Evolutionary conservation across 37 sponge, comb jelly and placozoan genomes (phyloP), one percentile per base, ranked within the genome.

Genomic region (Spongilla lacustris): DNA sequence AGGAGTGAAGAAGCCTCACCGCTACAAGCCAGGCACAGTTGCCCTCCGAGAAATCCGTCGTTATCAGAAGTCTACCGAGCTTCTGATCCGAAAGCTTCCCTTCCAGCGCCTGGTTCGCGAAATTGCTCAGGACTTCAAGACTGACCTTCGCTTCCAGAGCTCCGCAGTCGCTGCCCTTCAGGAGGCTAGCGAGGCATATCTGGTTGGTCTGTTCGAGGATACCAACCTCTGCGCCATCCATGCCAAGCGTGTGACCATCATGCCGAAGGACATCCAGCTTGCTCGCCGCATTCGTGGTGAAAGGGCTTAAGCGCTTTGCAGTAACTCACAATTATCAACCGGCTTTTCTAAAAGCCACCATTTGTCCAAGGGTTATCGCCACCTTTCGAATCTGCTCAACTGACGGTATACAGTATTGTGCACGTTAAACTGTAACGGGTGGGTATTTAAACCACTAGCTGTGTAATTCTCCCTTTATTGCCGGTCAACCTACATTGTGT

Each of bases 231-330:
- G 98, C 71, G 98, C 98, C 74, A 97, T 97, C 92, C 98, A 97
- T 73, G 98, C 98, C 79, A 98, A 98, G 91, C 71, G 98, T 17
- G 98, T 98, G 34, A 98, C 98, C 91, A 98, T 98, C 89, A 98
- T 98, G 98, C 98, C 98, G 76, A 95, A 95, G 90, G 98, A 98
- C 88, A 98, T 98, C 92, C 98, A 98, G 78, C 88, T 98, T 71
- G 98, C 98, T 71, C 85, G 96, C 72, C 89, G 98, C 37, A 95
- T 98, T 87, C 91, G 98, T 77, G 98, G 98, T 19, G 97, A 96
- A 86, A 91, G 97, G 71, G 97, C 97, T 48, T 96, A 96, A 87
- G 34, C 36, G 17, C 19, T 67, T 78, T 29, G 46, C 46, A 46
- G 46, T 8, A 10, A 76, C 72, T 81, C 21, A n/a, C n/a, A n/a